Base-by-base conservation (phyloP, 2,888 invertebrate species). In the Drosophila parthenogenetica region DNA sequence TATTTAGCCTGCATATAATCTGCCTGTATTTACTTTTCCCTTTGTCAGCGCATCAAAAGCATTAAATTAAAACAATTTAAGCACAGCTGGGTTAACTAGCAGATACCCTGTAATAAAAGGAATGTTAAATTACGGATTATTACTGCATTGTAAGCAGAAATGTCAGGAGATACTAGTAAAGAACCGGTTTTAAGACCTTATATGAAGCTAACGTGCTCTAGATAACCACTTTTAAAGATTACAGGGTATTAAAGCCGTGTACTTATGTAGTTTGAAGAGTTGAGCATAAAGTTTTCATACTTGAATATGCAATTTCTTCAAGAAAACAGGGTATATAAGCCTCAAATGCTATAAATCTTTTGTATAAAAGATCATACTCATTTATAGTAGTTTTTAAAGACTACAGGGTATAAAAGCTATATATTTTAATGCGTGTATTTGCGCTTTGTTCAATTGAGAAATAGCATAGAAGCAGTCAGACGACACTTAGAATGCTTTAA, bases 381-480 rank as follows among this genome's bases (percentile, higher is more conserved):
- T 37, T n/a, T 4, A 13, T 3, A n/a, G 13, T 1, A 5, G 1
- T 39, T 39, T 39, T 39, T 14, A 14, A 14, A 39, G n/a, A 5
- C n/a, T 39, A 14, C 14, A 46, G 45, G 22, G 25, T 46, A 25
- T 46, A 8, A 25, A 7, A 46, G n/a, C 14, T 25, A 13, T 14
- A 25, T n/a, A 8, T 14, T 46, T 13, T 10, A 5, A 3, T 45
- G 19, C 13, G 16, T 2, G 42, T 17, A 5, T 11, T 19, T 19
- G 13, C 45, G 17, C 45, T 25, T 22, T 22, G 25, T 45, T 45
- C 8, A 45, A 45, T 45, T 25, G 25, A n/a, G 45, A 46, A 46
- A 46, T 46, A 16, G 11, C 11, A 32, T 11, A 32, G 25, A 48
- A 5, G 7, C 39, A 39, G 39, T n/a, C n/a, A 39, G n/a, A n/a